Percentiles rank a stretch among this genome's conserved stretches.
These are phyloP conservation scores for Spea hammondii DNA, from an alignment of 2,797 vertebrate species.

Conservation along the genomic window DNA sequence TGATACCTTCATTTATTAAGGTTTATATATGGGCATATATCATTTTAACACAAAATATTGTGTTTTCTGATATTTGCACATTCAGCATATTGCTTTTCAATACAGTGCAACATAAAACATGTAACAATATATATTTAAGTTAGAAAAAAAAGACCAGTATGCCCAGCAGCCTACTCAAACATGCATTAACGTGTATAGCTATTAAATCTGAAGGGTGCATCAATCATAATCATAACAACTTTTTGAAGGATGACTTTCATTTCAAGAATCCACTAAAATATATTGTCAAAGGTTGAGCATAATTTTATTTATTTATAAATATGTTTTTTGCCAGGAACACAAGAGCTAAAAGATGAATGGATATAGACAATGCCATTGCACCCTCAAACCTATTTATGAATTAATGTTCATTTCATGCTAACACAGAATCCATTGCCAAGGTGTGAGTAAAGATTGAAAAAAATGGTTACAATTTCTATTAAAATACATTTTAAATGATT, in stretches of 20 bases:
- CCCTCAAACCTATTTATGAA: neutral
- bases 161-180: neutral
- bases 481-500: neutral
- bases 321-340: neutral
- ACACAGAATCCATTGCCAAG: neutral
- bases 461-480: too few species aligned
- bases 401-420: neutral
- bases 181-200: neutral
- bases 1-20: too few species aligned
- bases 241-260: neutral
- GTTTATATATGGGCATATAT: too few species aligned
- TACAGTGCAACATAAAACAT: neutral
- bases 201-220: conserved; percentile 2
- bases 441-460: too few species aligned
- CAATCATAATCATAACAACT: conserved; percentile 1
- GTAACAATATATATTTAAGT: conserved; percentile 4
- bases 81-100: neutral
- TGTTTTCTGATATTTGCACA: neutral
- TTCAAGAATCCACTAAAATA: neutral
- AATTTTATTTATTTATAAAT: conserved; percentile 2
- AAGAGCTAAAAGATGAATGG: neutral
- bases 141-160: neutral
- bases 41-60: too few species aligned
- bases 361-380: neutral
- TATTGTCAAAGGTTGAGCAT: neutral